Evolutionary conservation across 2,113 vertebrate genomes (phyloP).

Genomic region (Tricholaema leucomelas): DNA sequence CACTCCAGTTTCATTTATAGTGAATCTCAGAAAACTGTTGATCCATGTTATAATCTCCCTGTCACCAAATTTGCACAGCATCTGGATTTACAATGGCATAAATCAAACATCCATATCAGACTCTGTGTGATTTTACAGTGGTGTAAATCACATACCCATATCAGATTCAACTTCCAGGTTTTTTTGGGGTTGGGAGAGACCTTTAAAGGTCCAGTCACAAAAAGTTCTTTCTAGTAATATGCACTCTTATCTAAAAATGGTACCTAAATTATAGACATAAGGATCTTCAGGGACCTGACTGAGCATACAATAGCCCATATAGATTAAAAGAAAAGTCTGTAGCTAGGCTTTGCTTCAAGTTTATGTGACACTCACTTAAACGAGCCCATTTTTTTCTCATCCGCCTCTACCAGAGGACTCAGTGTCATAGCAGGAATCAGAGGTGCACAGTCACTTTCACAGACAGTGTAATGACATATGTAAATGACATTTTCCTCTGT

Average conservation of each 20-base stretch:
- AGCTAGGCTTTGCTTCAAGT: neutral
- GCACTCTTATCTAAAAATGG: neutral
- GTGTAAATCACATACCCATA: neutral
- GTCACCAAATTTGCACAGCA: neutral
- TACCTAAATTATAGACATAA: neutral
- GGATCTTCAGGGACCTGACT: neutral
- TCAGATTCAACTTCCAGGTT: neutral
- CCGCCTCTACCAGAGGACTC: neutral
- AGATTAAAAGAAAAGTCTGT: neutral
- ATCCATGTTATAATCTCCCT: neutral
- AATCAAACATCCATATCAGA: neutral
- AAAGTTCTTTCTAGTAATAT: neutral
- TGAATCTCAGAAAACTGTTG: neutral
- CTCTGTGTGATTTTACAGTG: neutral
- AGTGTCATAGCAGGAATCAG: neutral
- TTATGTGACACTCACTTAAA: neutral
- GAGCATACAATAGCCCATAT: neutral
- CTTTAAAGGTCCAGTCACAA: neutral
- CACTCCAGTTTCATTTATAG: neutral
- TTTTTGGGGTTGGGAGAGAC: neutral
- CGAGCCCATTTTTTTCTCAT: neutral
- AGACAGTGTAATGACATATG: neutral
- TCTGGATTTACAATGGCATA: neutral
- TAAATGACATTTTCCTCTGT: constrained; percentile 1
- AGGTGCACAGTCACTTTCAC: neutral